Evolutionary conservation across 2,797 vertebrate genomes (phyloP).

Genomic region (Scleropages formosus): DNA sequence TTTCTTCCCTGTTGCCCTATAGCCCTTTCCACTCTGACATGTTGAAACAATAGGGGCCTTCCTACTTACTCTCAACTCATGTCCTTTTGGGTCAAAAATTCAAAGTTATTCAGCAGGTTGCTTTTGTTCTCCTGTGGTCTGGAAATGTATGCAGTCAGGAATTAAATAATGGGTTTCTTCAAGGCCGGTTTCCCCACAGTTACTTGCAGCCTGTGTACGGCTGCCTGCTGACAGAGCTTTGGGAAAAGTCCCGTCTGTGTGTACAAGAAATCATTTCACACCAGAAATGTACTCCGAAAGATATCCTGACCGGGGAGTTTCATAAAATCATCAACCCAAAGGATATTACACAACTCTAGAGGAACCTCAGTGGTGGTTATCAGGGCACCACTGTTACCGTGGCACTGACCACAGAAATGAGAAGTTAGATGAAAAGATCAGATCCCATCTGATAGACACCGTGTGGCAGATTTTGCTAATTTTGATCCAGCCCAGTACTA

Average conservation of each 20-base stretch:
- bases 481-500: too few species aligned
- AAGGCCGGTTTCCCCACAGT: neutral
- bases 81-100: neutral
- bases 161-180: neutral
- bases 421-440: too few species aligned
- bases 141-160: too few species aligned
- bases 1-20: too few species aligned
- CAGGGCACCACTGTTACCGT: neutral
- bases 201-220: slow-evolving; percentile 9
- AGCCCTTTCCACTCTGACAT: too few species aligned
- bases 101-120: neutral
- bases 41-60: too few species aligned
- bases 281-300: too few species aligned
- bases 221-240: slow-evolving; percentile 4
- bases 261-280: slow-evolving; percentile 11
- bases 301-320: neutral
- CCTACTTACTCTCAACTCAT: too few species aligned
- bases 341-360: slow-evolving; percentile 5
- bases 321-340: neutral
- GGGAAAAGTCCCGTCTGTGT: slow-evolving; percentile 14
- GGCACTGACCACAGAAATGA: too few species aligned
- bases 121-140: neutral
- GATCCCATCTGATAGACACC: too few species aligned
- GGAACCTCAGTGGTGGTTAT: neutral
- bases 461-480: too few species aligned